phyloP scores from a whole-genome alignment of 2,888 invertebrate species.

The Eupelmus urozonus region DNA sequence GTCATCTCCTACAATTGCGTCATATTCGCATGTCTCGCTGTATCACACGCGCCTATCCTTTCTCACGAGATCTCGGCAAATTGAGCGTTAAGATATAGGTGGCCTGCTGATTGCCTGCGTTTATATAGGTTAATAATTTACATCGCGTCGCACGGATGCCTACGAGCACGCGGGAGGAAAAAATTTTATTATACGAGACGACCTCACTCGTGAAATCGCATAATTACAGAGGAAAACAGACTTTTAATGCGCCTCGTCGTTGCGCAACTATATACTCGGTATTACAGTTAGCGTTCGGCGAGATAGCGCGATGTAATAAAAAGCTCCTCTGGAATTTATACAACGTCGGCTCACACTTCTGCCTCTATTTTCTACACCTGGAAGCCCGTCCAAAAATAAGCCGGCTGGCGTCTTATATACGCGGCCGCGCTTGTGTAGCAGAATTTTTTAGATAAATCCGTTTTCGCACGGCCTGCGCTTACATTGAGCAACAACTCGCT shows the following conservation, averaged over 20 bases:
- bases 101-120: no score
- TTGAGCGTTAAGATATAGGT: conserved; percentile 12
- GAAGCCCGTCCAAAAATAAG: not conserved
- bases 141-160: conserved; percentile 4
- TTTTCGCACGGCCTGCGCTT: conserved; percentile 26
- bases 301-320: no score
- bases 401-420: not conserved
- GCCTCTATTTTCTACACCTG: no score
- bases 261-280: not conserved
- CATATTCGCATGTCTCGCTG: conserved; percentile 46
- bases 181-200: not conserved
- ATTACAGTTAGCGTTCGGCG: not conserved
- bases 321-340: no score
- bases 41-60: no score
- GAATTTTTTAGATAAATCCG: conserved; percentile 20
- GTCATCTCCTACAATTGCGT: conserved; percentile 49
- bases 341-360: no score
- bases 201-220: conserved; percentile 3
- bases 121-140: conserved; percentile 10
- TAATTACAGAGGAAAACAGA: conserved; percentile 9
- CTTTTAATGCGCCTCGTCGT: not conserved
- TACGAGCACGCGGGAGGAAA: not conserved
- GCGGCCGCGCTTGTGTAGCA: not conserved
- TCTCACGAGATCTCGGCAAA: conserved; percentile 38
- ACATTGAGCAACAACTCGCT: conserved; percentile 4